Base-by-base conservation (phyloP, 2,797 vertebrate species). In the Adrianichthys oophorus region DNA sequence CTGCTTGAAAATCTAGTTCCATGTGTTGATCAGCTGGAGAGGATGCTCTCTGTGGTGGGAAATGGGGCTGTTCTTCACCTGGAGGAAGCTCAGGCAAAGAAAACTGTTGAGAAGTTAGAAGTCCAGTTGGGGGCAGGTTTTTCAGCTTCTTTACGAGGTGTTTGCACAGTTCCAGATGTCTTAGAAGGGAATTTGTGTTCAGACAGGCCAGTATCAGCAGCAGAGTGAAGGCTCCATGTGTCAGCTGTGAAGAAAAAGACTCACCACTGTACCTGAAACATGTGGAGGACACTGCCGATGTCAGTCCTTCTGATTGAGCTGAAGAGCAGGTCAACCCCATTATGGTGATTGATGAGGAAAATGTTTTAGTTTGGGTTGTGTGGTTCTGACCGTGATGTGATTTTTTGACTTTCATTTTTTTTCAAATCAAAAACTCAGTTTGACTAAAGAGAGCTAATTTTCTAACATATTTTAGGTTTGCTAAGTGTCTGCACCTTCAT, bases 181-280 rank as follows among this genome's bases (percentile, higher is more conserved):
- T 75, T 55, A 83, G 54, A 75, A 52, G 83, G 56, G 80, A 76
- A 62, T 59, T 48, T 45, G 80, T 23, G 72, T 55, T 59, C 72
- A 73, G 65, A 61, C 76, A 65, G 66, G 80, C 78, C 83, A 57
- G 62, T 37, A 74, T 72, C 50, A 74, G 82, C 80, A 78, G 21
- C 77, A 93, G 92, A 90, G 89, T 89, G 87, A 92, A 89, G 86
- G 67, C 74, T 37, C 76, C 85, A 89, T 57, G 85, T 82, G 84
- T 90, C 86, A 49, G 4, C 78, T 51, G 78, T 81, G 83, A 91
- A 89, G 88, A 92, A 91, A 85, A 91, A 74, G 70, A 59, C 87
- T 29, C 86, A 78, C 76, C 82, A 68, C 73, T 37, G 32, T 80
- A 83, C 47, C 87, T 81, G 79, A 91, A 82, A 85, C 86, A 93